Conservation (phyloP, 1,140 invertebrate species). For the Chrysoperla carnea region DNA sequence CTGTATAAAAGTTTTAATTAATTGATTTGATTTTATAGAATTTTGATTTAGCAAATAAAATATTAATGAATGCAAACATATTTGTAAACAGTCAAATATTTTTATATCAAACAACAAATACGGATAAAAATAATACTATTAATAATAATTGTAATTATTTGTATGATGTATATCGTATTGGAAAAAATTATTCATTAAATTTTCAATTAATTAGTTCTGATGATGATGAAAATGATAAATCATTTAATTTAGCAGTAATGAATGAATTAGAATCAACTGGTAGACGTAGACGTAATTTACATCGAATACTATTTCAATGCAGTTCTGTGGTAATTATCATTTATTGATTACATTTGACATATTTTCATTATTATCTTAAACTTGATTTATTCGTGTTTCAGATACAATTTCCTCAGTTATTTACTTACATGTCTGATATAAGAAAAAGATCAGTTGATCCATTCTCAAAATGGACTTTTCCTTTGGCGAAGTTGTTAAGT, state of each 20-base stretch:
- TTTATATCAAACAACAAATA: not conserved
- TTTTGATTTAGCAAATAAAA: no score
- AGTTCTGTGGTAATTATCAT: not conserved
- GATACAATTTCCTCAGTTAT: slow-evolving; percentile 18
- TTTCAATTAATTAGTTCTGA: not conserved
- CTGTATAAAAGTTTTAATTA: no score
- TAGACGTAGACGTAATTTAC: not conserved
- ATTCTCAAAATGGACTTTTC: slow-evolving; percentile 30
- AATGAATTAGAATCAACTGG: not conserved
- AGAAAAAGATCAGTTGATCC: slow-evolving; percentile 27
- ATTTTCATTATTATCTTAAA: not conserved
- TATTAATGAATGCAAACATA: not conserved
- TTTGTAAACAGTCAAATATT: not conserved
- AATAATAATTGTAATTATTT: no score
- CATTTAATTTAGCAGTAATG: not conserved
- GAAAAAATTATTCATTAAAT: not conserved
- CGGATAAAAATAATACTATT: not conserved
- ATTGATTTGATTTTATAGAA: no score
- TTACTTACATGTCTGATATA: slow-evolving; percentile 21
- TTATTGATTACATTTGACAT: no score
- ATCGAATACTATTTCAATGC: not conserved
- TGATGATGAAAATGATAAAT: not conserved
- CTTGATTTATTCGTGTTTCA: not conserved
- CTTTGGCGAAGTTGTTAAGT: slow-evolving; percentile 22
- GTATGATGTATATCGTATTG: not conserved